Evolutionary conservation across 1,140 invertebrate species (phyloP), one percentile per base, ranked within the genome.

Genomic region (Scylla paramamosain): DNA sequence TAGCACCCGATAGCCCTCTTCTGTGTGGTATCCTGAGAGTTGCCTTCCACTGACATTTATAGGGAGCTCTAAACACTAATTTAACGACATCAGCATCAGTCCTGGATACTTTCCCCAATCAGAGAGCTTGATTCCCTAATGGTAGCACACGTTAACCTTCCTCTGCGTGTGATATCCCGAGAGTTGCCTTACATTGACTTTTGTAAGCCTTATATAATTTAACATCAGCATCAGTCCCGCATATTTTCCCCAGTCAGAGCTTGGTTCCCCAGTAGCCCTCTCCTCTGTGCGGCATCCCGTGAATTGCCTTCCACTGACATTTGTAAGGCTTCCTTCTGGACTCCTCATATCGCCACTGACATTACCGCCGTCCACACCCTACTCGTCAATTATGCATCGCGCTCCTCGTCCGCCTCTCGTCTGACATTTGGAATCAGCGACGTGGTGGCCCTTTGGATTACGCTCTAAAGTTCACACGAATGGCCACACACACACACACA

Each of bases 401-500:
- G 0, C 25, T n/a, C 20, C 67, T 12, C 52, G 52, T 12, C 16
- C 52, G 52, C 10, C 16, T 12, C 67, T 77, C 67, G 25, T n/a
- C 67, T 77, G 67, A 77, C 67, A 77, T 77, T 77, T 77, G n/a
- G n/a, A 77, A 77, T 25, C n/a, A 77, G 67, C 67, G 20, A 77
- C 67, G 67, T 77, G 67, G 16, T 77, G 25, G 67, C n/a, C 67
- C 67, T 77, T 77, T n/a, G 67, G 67, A 25, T 77, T 77, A 77
- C 67, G 67, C 25, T 77, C 67, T 77, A n/a, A 77, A 77, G 67
- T 77, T 77, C 67, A 77, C 67, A n/a, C 67, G 67, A 77, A 77
- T 77, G n/a, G 67, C 67, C 67, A n/a, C 20, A 77, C 20, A 77
- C 67, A 77, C n/a, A 77, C 67, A 77, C 67, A 77, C 67, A 77